A percentile compares a stretch with the other conserved stretches of the same genome.
Conservation (phyloP, 2,113 vertebrate species). For the Tetrax tetrax region DNA sequence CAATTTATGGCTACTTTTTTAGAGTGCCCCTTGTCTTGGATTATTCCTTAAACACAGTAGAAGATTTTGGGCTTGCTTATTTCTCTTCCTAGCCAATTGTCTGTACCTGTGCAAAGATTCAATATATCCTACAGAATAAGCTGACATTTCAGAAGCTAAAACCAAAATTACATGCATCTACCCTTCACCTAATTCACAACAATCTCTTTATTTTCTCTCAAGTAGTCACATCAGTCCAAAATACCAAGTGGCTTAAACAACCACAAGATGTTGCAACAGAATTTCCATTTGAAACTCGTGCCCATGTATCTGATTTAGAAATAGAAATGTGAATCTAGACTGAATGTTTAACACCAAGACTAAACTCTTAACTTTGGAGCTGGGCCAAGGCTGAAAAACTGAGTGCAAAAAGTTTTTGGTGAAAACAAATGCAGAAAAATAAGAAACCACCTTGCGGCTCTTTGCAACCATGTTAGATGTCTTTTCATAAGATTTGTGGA, state of each 20-base stretch:
- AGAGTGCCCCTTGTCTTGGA: background rate
- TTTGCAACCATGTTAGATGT: background rate
- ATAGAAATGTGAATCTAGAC: background rate
- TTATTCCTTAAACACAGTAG: background rate
- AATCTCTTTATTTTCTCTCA: background rate
- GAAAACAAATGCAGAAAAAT: background rate
- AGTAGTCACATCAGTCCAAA: background rate
- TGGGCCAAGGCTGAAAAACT: background rate
- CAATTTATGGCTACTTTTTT: background rate
- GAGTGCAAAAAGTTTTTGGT: background rate
- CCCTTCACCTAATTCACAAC: background rate
- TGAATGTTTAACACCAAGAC: background rate
- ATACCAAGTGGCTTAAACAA: background rate
- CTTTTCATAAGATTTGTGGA: background rate
- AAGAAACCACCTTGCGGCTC: background rate
- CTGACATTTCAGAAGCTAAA: background rate
- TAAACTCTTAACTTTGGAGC: background rate
- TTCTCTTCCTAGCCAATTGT: background rate
- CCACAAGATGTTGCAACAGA: background rate
- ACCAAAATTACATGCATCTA: background rate
- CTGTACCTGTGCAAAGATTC: background rate
- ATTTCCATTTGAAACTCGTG: background rate
- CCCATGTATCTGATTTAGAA: background rate
- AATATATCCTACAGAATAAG: background rate
- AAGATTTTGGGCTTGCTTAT: background rate